These are phyloP conservation scores for Nemotelus pantherinus DNA, from an alignment of 2,888 invertebrate genomes.

Conservation along the genomic window DNA sequence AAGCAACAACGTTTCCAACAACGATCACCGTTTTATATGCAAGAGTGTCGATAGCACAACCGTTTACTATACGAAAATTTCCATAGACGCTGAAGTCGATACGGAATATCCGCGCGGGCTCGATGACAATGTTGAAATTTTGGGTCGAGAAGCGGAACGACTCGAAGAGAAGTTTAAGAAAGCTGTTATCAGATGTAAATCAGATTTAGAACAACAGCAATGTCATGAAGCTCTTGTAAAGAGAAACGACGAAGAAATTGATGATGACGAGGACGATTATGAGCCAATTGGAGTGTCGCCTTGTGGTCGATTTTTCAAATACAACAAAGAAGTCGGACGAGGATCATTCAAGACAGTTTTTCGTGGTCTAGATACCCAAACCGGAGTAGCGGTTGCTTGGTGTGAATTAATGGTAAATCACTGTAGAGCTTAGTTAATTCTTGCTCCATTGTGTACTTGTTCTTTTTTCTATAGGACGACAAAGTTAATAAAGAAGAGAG, in stretches of 20 bases:
- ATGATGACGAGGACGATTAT: slow-evolving; percentile 71
- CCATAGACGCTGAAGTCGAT: slow-evolving; percentile 55
- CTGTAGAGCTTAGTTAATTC: not conserved
- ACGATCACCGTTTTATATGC: slow-evolving; percentile 59
- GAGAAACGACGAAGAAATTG: slow-evolving; percentile 65
- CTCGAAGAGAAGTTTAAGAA: slow-evolving; percentile 63
- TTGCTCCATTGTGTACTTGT: too few relatives aligned
- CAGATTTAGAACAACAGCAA: slow-evolving; percentile 62
- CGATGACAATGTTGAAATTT: slow-evolving; percentile 64
- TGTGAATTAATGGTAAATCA: slow-evolving; percentile 89
- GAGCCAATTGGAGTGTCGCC: slow-evolving; percentile 85
- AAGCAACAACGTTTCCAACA: too few relatives aligned
- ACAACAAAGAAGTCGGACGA: slow-evolving; percentile 97
- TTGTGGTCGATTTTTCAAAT: slow-evolving; percentile 96
- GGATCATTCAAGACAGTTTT: slow-evolving; percentile 99
- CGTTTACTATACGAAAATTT: slow-evolving; percentile 45
- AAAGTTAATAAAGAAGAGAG: slow-evolving; percentile 96
- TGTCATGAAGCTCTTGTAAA: slow-evolving; percentile 63
- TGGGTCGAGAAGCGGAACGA: slow-evolving; percentile 64
- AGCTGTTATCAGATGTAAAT: slow-evolving; percentile 17
- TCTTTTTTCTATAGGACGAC: slow-evolving; percentile 75
- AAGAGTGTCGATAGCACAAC: slow-evolving; percentile 55
- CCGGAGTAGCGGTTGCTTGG: slow-evolving; percentile 99
- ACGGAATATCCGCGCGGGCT: slow-evolving; percentile 65
- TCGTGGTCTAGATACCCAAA: slow-evolving; percentile 96